These are phyloP conservation scores for Pemphredon lugubris DNA, from an alignment of 2,888 invertebrate species.

Conservation along the genomic window DNA sequence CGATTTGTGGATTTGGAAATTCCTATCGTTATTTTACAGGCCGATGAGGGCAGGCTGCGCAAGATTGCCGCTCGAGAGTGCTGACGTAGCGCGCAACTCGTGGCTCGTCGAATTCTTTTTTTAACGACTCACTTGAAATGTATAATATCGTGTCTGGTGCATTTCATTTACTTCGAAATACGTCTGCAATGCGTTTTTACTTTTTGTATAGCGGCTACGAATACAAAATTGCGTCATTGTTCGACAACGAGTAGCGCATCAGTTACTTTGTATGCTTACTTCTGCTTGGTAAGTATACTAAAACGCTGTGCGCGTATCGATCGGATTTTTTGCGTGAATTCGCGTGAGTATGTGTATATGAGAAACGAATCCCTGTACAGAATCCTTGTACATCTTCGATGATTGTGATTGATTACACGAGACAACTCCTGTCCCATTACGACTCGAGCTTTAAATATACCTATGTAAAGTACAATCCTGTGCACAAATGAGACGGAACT, in stretches of 20 bases:
- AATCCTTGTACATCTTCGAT: slow-evolving; percentile 47
- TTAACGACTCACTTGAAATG: no score
- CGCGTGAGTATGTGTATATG: slow-evolving; percentile 29
- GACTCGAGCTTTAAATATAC: slow-evolving; percentile 47
- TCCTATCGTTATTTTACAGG: no score
- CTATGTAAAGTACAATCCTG: slow-evolving; percentile 62
- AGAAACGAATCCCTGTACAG: slow-evolving; percentile 53
- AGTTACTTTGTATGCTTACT: slow-evolving; percentile 11
- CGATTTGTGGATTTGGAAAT: no score
- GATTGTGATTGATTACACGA: slow-evolving; percentile 43
- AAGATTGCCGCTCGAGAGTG: no score
- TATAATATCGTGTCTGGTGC: no score
- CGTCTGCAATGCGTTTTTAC: not conserved
- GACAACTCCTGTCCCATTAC: slow-evolving; percentile 8
- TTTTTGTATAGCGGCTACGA: not conserved
- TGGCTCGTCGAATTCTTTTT: no score
- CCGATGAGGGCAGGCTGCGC: no score
- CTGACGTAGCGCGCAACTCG: no score
- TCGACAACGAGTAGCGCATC: not conserved
- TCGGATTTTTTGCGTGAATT: slow-evolving; percentile 35
- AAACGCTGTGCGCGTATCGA: slow-evolving; percentile 29
- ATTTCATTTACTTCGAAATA: no score
- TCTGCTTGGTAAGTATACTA: slow-evolving; percentile 2
- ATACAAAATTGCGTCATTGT: not conserved
- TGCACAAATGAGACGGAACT: slow-evolving; percentile 64